phyloP scores from a whole-genome alignment of 2,797 vertebrate species.

The Danio choprae region DNA sequence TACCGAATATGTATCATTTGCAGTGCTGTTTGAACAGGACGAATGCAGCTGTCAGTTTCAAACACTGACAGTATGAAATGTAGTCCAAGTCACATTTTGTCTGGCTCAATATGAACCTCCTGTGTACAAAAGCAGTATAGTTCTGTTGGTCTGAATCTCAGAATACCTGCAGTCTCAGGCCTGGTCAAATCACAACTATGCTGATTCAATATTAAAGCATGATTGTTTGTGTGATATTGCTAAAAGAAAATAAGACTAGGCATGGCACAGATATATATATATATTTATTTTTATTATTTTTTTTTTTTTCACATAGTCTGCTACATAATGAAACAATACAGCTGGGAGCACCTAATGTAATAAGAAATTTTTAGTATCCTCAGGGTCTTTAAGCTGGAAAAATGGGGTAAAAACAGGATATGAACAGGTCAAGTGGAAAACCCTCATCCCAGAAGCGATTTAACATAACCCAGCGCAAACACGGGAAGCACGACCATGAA shows the following conservation, averaged over 20 bases:
- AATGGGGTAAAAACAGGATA: slow-evolving; percentile 29
- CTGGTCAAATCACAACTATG: background rate
- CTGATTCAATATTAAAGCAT: background rate
- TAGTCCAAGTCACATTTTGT: background rate
- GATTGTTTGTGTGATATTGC: slow-evolving; percentile 8
- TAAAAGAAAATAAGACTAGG: background rate
- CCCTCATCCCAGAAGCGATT: slow-evolving; percentile 48
- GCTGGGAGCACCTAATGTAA: slow-evolving; percentile 21
- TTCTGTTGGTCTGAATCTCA: background rate
- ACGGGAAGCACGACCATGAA: slow-evolving; percentile 55
- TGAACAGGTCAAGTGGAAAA: slow-evolving; percentile 53
- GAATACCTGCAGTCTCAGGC: background rate
- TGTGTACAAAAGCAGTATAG: background rate
- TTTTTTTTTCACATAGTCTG: background rate
- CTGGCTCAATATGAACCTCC: background rate
- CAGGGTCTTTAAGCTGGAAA: slow-evolving; percentile 32
- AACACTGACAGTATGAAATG: background rate
- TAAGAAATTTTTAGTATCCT: slow-evolving; percentile 27
- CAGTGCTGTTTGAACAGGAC: no score
- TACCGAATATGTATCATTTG: no score
- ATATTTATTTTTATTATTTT: background rate
- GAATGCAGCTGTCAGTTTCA: no score
- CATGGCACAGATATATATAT: background rate
- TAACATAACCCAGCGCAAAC: slow-evolving; percentile 54
- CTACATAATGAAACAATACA: slow-evolving; percentile 19